Percentiles rank a stretch among this genome's conserved stretches.
Evolutionary conservation across 2,113 vertebrate genomes (phyloP).

Genomic region (Melanocharis versteri): DNA sequence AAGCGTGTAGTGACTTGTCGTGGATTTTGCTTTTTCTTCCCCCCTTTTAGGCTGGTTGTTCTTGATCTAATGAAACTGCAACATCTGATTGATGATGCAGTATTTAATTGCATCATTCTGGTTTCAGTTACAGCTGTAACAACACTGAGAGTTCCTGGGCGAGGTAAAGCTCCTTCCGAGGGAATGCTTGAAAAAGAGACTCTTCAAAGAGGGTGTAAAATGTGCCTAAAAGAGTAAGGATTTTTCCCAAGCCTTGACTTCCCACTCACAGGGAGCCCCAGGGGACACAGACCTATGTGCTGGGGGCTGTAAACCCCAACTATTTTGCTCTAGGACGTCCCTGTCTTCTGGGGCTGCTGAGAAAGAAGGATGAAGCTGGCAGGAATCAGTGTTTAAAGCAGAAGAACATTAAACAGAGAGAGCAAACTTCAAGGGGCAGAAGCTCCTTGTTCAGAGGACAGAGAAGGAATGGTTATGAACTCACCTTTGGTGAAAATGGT

Average conservation of each 20-base stretch:
- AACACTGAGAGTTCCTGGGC: not conserved
- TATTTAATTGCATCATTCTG: slow-evolving; percentile 35
- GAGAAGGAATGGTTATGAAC: not conserved
- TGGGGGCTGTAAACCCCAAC: not conserved
- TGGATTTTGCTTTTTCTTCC: not conserved
- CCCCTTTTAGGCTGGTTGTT: not conserved
- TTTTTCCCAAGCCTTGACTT: not conserved
- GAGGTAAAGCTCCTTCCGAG: slow-evolving; percentile 1
- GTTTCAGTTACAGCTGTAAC: not conserved
- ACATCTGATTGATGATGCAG: not conserved
- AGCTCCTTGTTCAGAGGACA: not conserved
- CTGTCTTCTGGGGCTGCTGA: not conserved
- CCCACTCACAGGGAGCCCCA: not conserved
- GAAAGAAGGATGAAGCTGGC: not conserved
- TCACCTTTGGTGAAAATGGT: not conserved
- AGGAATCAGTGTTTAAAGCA: not conserved
- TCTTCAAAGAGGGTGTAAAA: not conserved
- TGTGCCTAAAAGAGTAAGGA: not conserved
- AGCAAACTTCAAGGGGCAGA: not conserved
- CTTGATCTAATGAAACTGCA: slow-evolving; percentile 8
- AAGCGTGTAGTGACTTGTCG: not conserved
- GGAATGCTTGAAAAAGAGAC: not conserved
- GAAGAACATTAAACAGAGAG: not conserved
- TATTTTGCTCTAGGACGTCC: not conserved
- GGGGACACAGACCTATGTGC: not conserved